Conservation (phyloP, 1,140 invertebrate species). For the Grapholita molesta region DNA sequence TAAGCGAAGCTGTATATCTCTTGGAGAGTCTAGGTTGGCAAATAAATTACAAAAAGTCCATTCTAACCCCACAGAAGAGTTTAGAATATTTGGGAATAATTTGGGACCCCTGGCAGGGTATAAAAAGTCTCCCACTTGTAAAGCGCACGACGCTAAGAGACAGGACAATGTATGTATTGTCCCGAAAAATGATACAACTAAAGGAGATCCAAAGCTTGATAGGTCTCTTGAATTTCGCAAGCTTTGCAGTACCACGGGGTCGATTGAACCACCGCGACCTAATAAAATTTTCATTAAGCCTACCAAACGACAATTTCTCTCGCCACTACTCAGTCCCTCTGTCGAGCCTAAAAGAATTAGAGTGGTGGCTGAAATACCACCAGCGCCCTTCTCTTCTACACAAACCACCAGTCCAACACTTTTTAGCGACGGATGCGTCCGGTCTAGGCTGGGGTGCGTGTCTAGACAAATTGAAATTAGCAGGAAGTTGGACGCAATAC, state of each 20-base stretch:
- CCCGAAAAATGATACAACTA: not conserved
- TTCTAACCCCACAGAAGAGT: not conserved
- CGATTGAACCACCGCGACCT: constrained; percentile 24
- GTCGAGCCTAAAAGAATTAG: too few species aligned
- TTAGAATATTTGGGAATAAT: constrained; percentile 22
- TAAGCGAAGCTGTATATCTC: constrained; percentile 16
- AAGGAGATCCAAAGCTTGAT: constrained; percentile 24
- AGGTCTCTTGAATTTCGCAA: constrained; percentile 51
- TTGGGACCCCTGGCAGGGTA: constrained; percentile 13
- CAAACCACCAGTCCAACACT: too few species aligned
- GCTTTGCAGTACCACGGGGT: constrained; percentile 77
- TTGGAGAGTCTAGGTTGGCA: constrained; percentile 21
- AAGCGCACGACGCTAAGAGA: too few species aligned
- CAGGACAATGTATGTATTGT: constrained; percentile 11
- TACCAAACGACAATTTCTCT: too few species aligned
- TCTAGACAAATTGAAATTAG: too few species aligned
- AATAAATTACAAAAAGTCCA: constrained; percentile 20
- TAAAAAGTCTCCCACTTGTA: constrained; percentile 14
- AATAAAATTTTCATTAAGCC: not conserved
- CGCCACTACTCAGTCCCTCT: too few species aligned
- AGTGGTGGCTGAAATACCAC: too few species aligned
- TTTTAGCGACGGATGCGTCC: too few species aligned
- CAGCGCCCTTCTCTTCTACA: too few species aligned
- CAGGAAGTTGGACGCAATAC: too few species aligned
- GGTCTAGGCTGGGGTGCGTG: too few species aligned